phyloP scores from a whole-genome alignment of 37 sponge, comb jelly and placozoan genomes.

The Crambe crambe region DNA sequence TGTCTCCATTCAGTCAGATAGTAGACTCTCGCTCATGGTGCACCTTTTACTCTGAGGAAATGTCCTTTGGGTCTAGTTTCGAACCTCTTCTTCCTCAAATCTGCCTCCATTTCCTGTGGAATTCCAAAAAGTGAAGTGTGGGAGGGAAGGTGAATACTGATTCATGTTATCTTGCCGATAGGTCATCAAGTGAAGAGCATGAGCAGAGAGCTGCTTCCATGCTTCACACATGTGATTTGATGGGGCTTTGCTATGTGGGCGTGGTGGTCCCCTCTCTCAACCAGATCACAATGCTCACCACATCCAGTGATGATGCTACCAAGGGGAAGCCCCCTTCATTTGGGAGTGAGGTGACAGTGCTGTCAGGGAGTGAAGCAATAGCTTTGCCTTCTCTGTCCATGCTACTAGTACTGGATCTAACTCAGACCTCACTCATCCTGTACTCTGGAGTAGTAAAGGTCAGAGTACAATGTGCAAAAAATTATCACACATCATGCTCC shows the following conservation, averaged over 20 bases:
- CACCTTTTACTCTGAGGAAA: conserved; percentile 68
- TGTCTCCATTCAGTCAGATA: conserved; percentile 56
- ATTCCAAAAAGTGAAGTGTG: background rate
- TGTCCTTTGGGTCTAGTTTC: conserved; percentile 39
- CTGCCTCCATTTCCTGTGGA: conserved; percentile 62
- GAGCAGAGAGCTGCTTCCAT: conserved; percentile 8
- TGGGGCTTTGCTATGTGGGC: conserved; percentile 7
- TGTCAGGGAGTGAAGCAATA: conserved; percentile 28
- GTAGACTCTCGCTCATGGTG: conserved; percentile 68
- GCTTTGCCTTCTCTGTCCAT: conserved; percentile 14
- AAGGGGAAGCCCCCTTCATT: conserved; percentile 25
- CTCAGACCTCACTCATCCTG: conserved; percentile 1
- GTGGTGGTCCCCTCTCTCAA: background rate
- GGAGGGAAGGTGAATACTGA: background rate
- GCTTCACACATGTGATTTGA: conserved; percentile 17
- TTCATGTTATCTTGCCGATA: no score
- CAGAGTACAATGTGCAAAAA: no score
- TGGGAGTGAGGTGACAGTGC: background rate
- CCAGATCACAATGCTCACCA: conserved; percentile 12
- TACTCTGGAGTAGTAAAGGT: conserved; percentile 45
- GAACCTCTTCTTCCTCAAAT: conserved; percentile 68
- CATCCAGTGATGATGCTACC: background rate
- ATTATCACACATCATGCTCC: no score
- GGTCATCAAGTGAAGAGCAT: background rate
- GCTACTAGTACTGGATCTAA: conserved; percentile 29